A percentile compares a stretch with the other conserved stretches of the same genome.
Evolutionary conservation across 2,888 invertebrate genomes (phyloP).

Genomic region (Hermodice carunculata): DNA sequence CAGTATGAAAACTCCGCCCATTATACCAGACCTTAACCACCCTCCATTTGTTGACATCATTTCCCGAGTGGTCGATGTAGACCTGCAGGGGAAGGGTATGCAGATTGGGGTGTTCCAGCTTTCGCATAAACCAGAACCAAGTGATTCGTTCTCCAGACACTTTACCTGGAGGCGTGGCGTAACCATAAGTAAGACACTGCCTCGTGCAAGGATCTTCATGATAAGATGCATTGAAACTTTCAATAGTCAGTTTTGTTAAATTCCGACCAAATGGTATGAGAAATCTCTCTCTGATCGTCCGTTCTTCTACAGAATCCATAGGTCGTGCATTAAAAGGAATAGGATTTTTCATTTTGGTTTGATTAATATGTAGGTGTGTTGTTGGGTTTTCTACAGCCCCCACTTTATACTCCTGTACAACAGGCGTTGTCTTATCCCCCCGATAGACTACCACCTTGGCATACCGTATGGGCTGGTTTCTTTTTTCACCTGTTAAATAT

Average conservation of each 20-base stretch:
- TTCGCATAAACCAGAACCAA: no score
- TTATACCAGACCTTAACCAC: slow-evolving; percentile 24
- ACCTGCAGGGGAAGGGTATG: slow-evolving; percentile 2
- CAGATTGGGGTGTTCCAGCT: not conserved
- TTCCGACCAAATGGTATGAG: no score
- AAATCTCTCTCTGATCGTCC: no score
- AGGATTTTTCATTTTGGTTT: not conserved
- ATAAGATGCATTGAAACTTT: no score
- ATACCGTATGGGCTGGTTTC: not conserved
- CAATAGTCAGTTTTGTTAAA: no score
- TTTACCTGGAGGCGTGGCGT: no score
- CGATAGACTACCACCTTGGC: not conserved
- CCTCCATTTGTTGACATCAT: not conserved
- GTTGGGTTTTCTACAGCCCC: not conserved
- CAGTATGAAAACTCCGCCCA: slow-evolving; percentile 4
- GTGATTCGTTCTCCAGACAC: no score
- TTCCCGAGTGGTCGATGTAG: not conserved
- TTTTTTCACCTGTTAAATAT: no score
- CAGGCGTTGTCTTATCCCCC: not conserved
- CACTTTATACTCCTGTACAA: not conserved
- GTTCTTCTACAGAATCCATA: not conserved
- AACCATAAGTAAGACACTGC: no score
- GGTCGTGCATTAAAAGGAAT: slow-evolving; percentile 5
- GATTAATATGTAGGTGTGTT: not conserved
- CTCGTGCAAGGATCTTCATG: no score